These are phyloP conservation scores for Melanocharis versteri DNA, from an alignment of 2,113 vertebrate species.

Conservation along the genomic window DNA sequence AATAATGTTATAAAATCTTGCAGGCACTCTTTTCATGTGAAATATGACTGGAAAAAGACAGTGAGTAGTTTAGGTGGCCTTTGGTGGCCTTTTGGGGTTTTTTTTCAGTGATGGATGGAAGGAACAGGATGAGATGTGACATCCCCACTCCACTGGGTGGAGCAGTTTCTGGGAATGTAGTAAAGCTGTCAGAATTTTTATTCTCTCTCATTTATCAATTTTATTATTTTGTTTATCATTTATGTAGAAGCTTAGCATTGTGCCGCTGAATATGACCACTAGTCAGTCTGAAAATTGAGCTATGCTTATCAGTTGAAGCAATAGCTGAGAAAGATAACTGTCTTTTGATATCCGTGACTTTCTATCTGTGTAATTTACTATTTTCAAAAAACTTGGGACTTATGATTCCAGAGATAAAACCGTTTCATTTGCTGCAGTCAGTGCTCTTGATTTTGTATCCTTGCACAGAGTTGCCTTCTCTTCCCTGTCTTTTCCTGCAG, in stretches of 20 bases:
- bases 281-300: neutral
- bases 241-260: neutral
- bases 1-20: neutral
- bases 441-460: neutral
- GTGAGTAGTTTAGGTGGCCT: neutral
- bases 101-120: neutral
- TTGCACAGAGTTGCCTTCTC: neutral
- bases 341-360: neutral
- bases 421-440: neutral
- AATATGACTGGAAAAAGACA: neutral
- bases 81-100: neutral
- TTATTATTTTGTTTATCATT: neutral
- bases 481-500: neutral
- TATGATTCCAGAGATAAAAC: neutral
- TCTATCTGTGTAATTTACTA: neutral
- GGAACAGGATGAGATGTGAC: neutral
- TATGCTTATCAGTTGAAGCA: neutral
- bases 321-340: neutral
- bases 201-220: neutral
- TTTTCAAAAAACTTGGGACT: neutral
- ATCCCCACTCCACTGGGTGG: neutral
- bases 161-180: neutral
- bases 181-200: neutral
- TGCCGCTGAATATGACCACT: neutral
- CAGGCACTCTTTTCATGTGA: neutral